phyloP scores from a whole-genome alignment of 2,113 vertebrate genomes.

The Acrocephalus arundinaceus region DNA sequence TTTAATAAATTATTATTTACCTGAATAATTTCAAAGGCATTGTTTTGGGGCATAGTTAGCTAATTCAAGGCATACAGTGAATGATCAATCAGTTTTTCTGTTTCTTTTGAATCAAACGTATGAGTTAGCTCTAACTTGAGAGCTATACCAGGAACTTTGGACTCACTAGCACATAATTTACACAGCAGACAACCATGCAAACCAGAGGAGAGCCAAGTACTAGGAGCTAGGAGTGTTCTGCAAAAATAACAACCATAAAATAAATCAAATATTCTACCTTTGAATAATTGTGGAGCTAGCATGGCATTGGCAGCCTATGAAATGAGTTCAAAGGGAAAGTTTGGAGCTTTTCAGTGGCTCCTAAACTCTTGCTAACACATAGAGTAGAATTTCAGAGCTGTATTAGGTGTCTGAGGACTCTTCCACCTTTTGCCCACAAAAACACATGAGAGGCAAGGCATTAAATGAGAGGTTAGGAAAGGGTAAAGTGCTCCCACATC shows the following conservation, averaged over 20 bases:
- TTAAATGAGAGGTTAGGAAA: not conserved
- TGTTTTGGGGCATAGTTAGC: not conserved
- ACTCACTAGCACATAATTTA: not conserved
- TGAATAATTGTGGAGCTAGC: not conserved
- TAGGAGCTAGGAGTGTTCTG: not conserved
- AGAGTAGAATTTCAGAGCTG: not conserved
- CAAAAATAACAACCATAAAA: not conserved
- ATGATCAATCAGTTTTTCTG: not conserved
- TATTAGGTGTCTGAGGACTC: not conserved
- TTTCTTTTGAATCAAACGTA: not conserved
- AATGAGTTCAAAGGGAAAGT: not conserved
- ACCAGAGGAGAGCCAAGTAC: not conserved
- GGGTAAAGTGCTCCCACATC: not conserved
- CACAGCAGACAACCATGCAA: not conserved
- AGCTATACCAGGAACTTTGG: not conserved
- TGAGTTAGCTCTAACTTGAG: not conserved
- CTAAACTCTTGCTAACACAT: not conserved
- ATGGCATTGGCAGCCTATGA: not conserved
- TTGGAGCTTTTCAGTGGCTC: not conserved
- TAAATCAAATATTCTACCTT: not conserved
- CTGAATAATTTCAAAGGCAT: not conserved
- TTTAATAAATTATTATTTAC: conserved; percentile 9
- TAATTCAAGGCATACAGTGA: not conserved
- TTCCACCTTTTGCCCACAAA: not conserved
- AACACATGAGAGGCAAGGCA: not conserved